Evolutionary conservation across 2,797 vertebrate species (phyloP).

Genomic region (Enteromius unitaeniatus): DNA sequence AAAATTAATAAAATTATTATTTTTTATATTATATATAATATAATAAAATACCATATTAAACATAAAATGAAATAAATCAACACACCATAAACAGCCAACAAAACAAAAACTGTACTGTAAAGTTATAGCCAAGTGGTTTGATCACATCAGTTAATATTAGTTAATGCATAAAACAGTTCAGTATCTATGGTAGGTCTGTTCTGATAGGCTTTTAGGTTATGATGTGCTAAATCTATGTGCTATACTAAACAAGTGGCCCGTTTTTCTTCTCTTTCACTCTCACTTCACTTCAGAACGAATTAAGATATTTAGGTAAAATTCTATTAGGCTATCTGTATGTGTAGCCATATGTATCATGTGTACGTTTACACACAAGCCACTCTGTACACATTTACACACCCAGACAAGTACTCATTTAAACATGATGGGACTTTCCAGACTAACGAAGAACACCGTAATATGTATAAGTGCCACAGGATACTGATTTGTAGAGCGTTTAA

Average conservation of each 20-base stretch:
- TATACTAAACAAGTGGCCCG: neutral
- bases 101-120: too few relatives aligned
- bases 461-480: constrained; percentile 76
- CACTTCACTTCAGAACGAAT: neutral
- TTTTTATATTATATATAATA: too few relatives aligned
- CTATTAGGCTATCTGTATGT: neutral
- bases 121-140: neutral
- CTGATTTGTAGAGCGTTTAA: constrained; percentile 69
- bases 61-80: too few relatives aligned
- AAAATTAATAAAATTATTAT: too few relatives aligned
- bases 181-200: neutral
- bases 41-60: too few relatives aligned
- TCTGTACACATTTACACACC: neutral
- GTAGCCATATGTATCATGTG: constrained; percentile 2
- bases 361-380: constrained; percentile 10
- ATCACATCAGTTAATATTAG: neutral
- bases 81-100: too few relatives aligned
- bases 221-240: neutral
- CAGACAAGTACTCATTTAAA: constrained; percentile 43
- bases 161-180: neutral
- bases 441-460: constrained; percentile 62
- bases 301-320: constrained; percentile 4
- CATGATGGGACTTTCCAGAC: constrained; percentile 73
- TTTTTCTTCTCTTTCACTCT: neutral
- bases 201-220: neutral